phyloP scores from a whole-genome alignment of 1,140 invertebrate genomes.

The Eufriesea mexicana region DNA sequence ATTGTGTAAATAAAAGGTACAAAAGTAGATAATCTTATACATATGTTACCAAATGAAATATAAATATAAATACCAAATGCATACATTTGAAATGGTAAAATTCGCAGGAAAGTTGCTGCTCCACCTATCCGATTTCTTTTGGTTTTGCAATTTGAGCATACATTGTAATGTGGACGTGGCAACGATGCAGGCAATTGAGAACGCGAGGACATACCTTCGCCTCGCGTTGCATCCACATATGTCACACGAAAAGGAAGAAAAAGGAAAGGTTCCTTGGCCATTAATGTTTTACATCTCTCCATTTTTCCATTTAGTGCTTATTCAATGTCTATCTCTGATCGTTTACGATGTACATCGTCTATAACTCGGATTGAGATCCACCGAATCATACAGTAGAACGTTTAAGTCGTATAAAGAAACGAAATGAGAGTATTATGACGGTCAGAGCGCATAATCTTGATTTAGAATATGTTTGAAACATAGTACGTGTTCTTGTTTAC shows the following conservation, averaged over 20 bases:
- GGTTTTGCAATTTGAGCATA: background rate
- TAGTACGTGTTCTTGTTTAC: background rate
- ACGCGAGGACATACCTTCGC: conserved; percentile 8
- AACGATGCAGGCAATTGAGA: conserved; percentile 27
- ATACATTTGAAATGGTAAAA: background rate
- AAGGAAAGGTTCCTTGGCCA: conserved; percentile 31
- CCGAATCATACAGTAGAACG: background rate
- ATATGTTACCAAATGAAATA: background rate
- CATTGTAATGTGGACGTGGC: conserved; percentile 5
- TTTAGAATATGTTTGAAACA: background rate
- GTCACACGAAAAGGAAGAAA: conserved; percentile 18
- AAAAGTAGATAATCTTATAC: background rate
- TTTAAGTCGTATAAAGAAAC: background rate
- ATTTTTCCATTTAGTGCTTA: conserved; percentile 15
- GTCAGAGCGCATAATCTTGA: background rate
- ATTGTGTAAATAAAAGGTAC: background rate
- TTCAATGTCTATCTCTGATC: background rate
- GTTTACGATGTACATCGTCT: background rate
- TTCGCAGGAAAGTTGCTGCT: background rate
- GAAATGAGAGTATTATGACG: background rate
- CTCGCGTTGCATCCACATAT: conserved; percentile 31
- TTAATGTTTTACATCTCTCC: conserved; percentile 21
- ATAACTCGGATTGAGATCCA: no score
- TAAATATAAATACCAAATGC: background rate
- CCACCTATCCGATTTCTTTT: background rate